Evolutionary conservation across 2,797 vertebrate species (phyloP), one percentile per base, ranked within the genome.

Genomic region (Decapterus maruadsi): DNA sequence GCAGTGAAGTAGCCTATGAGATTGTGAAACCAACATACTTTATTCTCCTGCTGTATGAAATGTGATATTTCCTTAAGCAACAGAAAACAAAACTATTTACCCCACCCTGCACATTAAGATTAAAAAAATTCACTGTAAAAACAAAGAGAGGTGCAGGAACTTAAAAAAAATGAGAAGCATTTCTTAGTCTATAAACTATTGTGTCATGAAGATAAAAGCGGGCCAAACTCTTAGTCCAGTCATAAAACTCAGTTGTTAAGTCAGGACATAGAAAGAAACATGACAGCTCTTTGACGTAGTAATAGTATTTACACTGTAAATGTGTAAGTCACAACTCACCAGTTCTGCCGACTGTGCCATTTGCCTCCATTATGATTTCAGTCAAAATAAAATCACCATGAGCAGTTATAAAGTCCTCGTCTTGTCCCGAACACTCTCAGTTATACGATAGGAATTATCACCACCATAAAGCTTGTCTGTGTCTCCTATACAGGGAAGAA

Each of bases 361-460:
- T 90, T 64, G 8, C 2, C 55, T 93, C 92, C 92, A 94, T 94
- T 72, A 17, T 85, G 62, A 20, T 53, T 55, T 55, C 68, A 75
- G 29, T 34, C 55, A 1, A 43, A 82, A 57, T 6, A 58, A 80
- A 54, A 54, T 73, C 79, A 70, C 68, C 67, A 22, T 22, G 12
- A 43, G 26, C 14, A 0, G 43, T 31, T 31, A 6, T 36, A 3
- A 62, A 75, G 31, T 82, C 78, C 75, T 63, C 60, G 62, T 61
- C 57, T 75, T 17, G 50, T 61, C 4, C 40, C 8, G 1, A 20
- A 1, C 2, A 0, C 5, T 13, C 9, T 46, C 11, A 14, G 36
- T 38, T 22, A 13, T 59, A 1, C 13, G 7, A 16, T 1, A 34
- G 54, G 6, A 68, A 10, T 17, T 19, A 69, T 72, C 36, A 22